Conservation (phyloP, 2,113 vertebrate species). For the Menura novaehollandiae region DNA sequence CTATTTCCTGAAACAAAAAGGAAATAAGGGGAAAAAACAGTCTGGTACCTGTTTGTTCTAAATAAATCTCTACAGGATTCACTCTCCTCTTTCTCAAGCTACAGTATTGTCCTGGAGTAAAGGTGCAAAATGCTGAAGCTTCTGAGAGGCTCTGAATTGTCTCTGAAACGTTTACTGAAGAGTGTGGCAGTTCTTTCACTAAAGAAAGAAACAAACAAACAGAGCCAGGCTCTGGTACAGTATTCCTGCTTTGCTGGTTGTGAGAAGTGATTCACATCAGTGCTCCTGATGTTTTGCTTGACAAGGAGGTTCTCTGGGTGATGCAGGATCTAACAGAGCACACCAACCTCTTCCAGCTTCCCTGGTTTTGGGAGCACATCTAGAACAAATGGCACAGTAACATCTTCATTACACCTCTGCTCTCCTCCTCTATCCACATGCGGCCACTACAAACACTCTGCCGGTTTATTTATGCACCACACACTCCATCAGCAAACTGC, state of each 20-base stretch:
- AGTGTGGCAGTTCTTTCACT: background rate
- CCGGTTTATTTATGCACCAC: background rate
- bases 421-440: accelerated
- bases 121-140: background rate
- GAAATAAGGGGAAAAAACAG: background rate
- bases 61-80: background rate
- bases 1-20: background rate
- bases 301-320: background rate
- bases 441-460: background rate
- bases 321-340: background rate
- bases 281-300: background rate
- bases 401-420: background rate
- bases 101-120: background rate
- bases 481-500: background rate
- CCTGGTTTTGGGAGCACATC: background rate
- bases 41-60: background rate
- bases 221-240: background rate
- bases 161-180: background rate
- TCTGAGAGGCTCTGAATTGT: background rate
- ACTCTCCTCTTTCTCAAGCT: background rate
- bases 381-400: background rate
- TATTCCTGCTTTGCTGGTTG: background rate
- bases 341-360: background rate
- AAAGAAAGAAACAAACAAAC: background rate
- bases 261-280: accelerated